These are phyloP conservation scores for Sciurus vulgaris DNA, from an alignment of 2,797 vertebrate species.

Conservation along the genomic window DNA sequence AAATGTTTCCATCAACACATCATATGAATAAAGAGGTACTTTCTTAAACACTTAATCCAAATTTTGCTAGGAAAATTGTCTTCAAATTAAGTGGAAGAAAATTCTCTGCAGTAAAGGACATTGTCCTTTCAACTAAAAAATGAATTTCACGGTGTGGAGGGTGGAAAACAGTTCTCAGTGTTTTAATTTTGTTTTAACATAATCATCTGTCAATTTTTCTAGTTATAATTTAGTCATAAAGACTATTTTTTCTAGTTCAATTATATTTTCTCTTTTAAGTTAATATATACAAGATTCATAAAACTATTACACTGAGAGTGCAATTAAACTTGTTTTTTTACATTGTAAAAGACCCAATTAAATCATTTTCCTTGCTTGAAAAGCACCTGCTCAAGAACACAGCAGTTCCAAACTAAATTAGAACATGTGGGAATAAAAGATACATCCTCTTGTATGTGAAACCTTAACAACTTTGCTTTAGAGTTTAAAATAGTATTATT, in stretches of 20 bases:
- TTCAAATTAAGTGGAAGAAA: neutral
- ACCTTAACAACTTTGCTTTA: neutral
- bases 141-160: constrained; percentile 20
- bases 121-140: constrained; percentile 46
- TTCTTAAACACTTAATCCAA: constrained; percentile 40
- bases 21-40: neutral
- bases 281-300: constrained; percentile 32
- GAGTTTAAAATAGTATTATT: neutral
- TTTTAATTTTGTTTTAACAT: constrained; percentile 70
- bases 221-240: constrained; percentile 53
- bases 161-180: neutral
- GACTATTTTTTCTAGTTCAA: constrained; percentile 26
- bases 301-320: neutral
- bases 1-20: neutral
- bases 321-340: constrained; percentile 32
- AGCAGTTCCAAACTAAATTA: neutral
- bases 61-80: neutral
- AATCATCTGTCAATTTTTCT: constrained; percentile 55
- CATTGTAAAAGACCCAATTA: constrained; percentile 41
- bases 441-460: neutral
- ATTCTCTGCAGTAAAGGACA: constrained; percentile 17
- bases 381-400: constrained; percentile 53
- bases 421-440: neutral
- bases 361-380: neutral
- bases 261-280: constrained; percentile 67